Base-by-base conservation (phyloP, 2,888 invertebrate genomes). In the Pheosia tremula region DNA sequence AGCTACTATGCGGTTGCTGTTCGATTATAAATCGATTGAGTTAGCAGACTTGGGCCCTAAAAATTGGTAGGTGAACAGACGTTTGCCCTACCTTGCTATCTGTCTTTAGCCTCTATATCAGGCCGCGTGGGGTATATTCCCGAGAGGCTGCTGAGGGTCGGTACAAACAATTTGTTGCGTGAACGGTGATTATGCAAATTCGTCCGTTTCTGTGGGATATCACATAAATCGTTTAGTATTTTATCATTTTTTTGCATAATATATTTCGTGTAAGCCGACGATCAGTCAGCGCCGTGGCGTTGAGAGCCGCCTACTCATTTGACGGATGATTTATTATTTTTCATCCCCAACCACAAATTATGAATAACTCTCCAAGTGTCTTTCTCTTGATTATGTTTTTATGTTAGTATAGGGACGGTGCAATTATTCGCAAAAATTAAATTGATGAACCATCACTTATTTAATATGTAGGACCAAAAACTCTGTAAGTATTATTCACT, bases 201-300 rank as follows among this genome's bases (percentile, higher is more conserved):
- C 75, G 69, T 68, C 78, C 83, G 79, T 81, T 83, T 77, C 81
- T 80, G 79, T 77, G 78, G 82, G 84, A 88, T 24, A 86, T 87
- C 86, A 85, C 85, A 88, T 89, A 90, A 91, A 90, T 87, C 89
- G 85, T 88, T 87, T 88, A 83, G 87, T 86, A 87, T 90, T 89
- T 89, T 88, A 88, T 87, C 85, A 87, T 82, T 84, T 85, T 87
- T 88, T 87, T 85, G 82, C 85, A 86, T 86, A 85, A 86, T 85
- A 84, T 82, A 86, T 87, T 88, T 87, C 83, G 78, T 82, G 81
- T 88, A 84, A 85, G 85, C 87, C 81, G 71, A 75, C 84, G 82
- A 89, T 89, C 89, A 84, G 81, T 89, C 87, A 88, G 78, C 74
- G 69, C 72, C 77, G 76, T 82, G 73, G 62, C 68, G 72, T 62